A percentile compares a stretch with the other conserved stretches of the same genome.
Conservation (phyloP, 2,113 vertebrate genomes). For the Coturnix japonica region DNA sequence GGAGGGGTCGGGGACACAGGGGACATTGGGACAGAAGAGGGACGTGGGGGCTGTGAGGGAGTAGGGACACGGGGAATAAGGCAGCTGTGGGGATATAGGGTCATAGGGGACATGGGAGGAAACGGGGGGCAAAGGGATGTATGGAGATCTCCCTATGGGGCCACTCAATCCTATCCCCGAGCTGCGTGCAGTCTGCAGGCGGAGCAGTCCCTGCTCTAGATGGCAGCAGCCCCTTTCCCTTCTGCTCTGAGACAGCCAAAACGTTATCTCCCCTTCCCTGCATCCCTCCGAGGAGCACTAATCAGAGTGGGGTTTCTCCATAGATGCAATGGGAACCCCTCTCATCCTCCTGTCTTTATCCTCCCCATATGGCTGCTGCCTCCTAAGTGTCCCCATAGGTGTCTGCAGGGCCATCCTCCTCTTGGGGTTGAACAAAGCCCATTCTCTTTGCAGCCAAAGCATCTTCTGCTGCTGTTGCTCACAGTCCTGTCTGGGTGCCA, state of each 20-base stretch:
- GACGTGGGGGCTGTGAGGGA: not conserved
- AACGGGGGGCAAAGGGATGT: not conserved
- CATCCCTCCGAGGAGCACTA: not conserved
- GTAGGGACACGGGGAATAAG: not conserved
- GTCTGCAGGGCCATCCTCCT: not conserved
- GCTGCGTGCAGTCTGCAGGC: rapidly evolving
- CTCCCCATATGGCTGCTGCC: not conserved
- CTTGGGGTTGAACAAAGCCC: not conserved
- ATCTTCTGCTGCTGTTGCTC: not conserved
- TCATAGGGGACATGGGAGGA: not conserved
- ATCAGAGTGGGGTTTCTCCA: not conserved
- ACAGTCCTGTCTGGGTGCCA: too few relatives aligned
- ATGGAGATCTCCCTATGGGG: too few relatives aligned
- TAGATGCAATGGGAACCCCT: not conserved
- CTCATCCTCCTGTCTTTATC: not conserved
- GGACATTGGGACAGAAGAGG: not conserved
- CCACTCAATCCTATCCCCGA: too few relatives aligned
- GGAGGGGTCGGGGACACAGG: not conserved
- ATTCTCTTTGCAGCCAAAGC: not conserved
- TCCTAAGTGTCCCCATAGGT: not conserved
- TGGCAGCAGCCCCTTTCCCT: constrained; percentile 60
- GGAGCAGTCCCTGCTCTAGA: constrained; percentile 28
- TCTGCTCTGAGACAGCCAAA: not conserved
- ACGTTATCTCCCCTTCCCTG: not conserved
- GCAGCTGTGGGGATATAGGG: not conserved